Evolutionary conservation across 1,140 invertebrate species (phyloP).

Genomic region (Watersipora subatra): DNA sequence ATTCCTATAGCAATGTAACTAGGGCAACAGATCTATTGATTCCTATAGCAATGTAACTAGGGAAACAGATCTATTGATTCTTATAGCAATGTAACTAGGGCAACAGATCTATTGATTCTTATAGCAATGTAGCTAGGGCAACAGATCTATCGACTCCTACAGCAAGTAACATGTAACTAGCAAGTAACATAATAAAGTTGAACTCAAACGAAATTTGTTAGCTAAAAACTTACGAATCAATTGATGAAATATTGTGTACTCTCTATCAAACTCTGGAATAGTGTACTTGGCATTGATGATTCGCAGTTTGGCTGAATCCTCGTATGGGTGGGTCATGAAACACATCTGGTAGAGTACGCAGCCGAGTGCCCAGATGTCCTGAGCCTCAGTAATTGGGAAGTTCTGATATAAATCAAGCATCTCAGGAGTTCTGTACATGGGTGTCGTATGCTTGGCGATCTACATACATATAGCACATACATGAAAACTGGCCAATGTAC

Average conservation of each 20-base stretch:
- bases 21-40: too few species aligned
- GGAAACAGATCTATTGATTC: too few species aligned
- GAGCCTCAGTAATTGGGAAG: slow-evolving; percentile 63
- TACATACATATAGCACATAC: slow-evolving; percentile 20
- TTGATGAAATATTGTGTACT: slow-evolving; percentile 71
- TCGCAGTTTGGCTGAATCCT: slow-evolving; percentile 82
- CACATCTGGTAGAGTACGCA: slow-evolving; percentile 86
- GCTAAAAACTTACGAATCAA: slow-evolving; percentile 68
- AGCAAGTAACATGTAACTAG: too few species aligned
- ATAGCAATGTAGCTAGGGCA: too few species aligned
- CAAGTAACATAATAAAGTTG: too few species aligned
- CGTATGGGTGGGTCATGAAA: slow-evolving; percentile 88
- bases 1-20: too few species aligned
- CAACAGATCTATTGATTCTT: too few species aligned
- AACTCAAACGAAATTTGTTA: too few species aligned
- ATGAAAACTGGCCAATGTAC: too few species aligned
- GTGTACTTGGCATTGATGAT: slow-evolving; percentile 92
- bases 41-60: too few species aligned
- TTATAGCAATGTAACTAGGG: too few species aligned
- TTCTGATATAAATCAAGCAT: slow-evolving; percentile 97
- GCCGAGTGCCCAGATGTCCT: slow-evolving; percentile 92
- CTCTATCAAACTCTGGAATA: slow-evolving; percentile 62
- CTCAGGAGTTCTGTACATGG: slow-evolving; percentile 70
- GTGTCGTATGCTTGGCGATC: slow-evolving; percentile 50
- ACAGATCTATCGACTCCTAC: too few species aligned